Conservation (phyloP, 1,140 invertebrate species). For the Chelonus insularis region DNA sequence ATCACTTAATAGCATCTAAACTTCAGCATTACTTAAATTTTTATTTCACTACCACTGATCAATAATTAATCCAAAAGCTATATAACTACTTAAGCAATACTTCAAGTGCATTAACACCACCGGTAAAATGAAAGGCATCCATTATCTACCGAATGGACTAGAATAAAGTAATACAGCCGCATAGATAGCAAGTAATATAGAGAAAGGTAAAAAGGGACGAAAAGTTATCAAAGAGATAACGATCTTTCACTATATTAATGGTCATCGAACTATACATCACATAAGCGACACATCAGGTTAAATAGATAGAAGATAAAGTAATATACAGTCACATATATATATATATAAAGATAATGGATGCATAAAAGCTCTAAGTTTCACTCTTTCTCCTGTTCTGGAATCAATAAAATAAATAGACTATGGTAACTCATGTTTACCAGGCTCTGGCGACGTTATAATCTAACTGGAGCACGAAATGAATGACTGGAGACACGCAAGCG, state of each 20-base stretch:
- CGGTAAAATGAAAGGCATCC: too few relatives aligned
- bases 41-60: too few relatives aligned
- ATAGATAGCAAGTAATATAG: neutral
- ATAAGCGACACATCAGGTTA: conserved; percentile 4
- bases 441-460: conserved; percentile 20
- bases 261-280: conserved; percentile 15
- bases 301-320: conserved; percentile 25
- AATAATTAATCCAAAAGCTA: too few relatives aligned
- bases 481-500: conserved; percentile 22
- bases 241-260: neutral
- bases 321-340: neutral
- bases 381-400: conserved; percentile 12
- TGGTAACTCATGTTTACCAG: conserved; percentile 14
- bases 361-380: too few relatives aligned
- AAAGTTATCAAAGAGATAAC: conserved; percentile 12
- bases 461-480: conserved; percentile 18
- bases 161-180: neutral
- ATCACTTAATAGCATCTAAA: too few relatives aligned
- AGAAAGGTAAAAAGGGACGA: conserved; percentile 15
- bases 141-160: neutral
- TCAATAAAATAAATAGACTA: conserved; percentile 28
- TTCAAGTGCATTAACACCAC: too few relatives aligned
- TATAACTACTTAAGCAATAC: too few relatives aligned
- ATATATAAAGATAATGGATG: neutral
- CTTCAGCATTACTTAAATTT: too few relatives aligned